Evolutionary conservation across 2,888 invertebrate genomes (phyloP).

Genomic region (Microctonus hyperodae): DNA sequence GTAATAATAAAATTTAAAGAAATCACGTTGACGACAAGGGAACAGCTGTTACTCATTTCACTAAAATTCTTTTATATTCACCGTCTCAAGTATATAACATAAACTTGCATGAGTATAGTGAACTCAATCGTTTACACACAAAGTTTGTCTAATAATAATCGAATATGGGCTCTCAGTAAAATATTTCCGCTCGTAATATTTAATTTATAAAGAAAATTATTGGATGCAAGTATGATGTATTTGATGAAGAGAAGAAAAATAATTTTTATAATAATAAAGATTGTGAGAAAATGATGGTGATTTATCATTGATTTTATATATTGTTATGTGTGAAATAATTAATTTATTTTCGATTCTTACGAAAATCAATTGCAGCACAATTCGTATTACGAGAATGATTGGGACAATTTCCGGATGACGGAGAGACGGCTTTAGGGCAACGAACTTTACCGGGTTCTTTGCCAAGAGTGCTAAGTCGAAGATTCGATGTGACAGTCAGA

Average conservation of each 20-base stretch:
- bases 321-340: too few relatives aligned
- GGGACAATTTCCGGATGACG: conserved; percentile 24
- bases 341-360: too few relatives aligned
- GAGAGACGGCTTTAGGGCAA: conserved; percentile 26
- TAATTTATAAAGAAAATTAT: not conserved
- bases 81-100: conserved; percentile 10
- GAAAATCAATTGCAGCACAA: not conserved
- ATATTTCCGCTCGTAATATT: not conserved
- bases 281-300: too few relatives aligned
- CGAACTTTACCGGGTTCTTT: conserved; percentile 28
- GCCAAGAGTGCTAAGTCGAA: conserved; percentile 32
- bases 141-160: conserved; percentile 50
- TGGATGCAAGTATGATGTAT: not conserved
- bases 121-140: conserved; percentile 42
- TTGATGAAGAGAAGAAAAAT: not conserved
- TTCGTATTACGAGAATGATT: not conserved
- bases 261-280: too few relatives aligned
- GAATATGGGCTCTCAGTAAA: conserved; percentile 36
- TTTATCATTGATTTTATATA: too few relatives aligned
- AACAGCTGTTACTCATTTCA: conserved; percentile 9
- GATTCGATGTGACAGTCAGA: conserved; percentile 31
- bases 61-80: not conserved
- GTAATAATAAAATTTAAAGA: not conserved
- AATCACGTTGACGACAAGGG: not conserved
- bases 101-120: conserved; percentile 19